A percentile compares a stretch with the other conserved stretches of the same genome.
Evolutionary conservation across 2,888 invertebrate species (phyloP).

Genomic region (Trissonchulus latispiculum): DNA sequence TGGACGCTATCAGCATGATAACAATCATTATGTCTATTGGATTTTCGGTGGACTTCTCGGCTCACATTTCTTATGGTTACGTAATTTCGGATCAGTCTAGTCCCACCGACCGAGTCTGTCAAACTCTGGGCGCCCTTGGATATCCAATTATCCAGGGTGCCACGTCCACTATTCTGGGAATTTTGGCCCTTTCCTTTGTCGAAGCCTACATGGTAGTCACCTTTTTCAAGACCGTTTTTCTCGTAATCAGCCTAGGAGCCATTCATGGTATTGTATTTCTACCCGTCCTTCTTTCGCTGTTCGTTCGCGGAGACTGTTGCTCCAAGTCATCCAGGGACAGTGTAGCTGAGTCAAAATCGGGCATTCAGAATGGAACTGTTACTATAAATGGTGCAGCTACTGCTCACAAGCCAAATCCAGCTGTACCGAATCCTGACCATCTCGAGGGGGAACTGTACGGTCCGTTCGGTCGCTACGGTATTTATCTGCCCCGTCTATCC

Average conservation of each 20-base stretch:
- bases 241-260: constrained; percentile 79
- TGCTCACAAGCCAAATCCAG: no score
- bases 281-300: constrained; percentile 53
- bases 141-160: constrained; percentile 83
- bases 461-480: constrained; percentile 12
- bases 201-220: constrained; percentile 88
- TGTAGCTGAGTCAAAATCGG: no score
- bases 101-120: constrained; percentile 62
- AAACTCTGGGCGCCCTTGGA: constrained; percentile 75
- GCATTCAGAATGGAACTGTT: no score
- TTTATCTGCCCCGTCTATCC: constrained; percentile 11
- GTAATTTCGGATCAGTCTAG: constrained; percentile 28
- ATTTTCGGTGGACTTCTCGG: constrained; percentile 88
- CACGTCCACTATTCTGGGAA: constrained; percentile 76
- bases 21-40: constrained; percentile 94
- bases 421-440: no score
- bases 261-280: constrained; percentile 81
- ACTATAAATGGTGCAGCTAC: no score
- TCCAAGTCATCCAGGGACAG: no score
- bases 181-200: constrained; percentile 70
- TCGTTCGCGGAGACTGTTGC: constrained; percentile 27
- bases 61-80: constrained; percentile 54
- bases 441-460: no score
- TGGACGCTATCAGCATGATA: constrained; percentile 74
- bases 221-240: constrained; percentile 91